phyloP scores from a whole-genome alignment of 1,140 invertebrate species.

The Listronotus oregonensis region DNA sequence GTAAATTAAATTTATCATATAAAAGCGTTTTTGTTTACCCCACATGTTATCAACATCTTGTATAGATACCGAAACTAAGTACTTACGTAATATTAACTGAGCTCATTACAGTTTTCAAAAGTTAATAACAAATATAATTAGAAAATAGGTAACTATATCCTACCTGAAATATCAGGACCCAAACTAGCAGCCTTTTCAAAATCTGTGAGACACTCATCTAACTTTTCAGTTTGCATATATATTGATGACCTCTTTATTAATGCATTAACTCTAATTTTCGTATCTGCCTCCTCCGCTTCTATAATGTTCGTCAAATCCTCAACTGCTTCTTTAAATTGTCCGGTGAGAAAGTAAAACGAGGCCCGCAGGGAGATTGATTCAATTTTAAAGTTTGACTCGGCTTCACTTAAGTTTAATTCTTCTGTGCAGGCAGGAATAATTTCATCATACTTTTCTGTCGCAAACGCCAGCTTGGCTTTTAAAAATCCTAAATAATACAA shows the following conservation, averaged over 20 bases:
- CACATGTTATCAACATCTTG: too few species aligned
- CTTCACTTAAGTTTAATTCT: slow-evolving; percentile 72
- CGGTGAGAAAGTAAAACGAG: slow-evolving; percentile 81
- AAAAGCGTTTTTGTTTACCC: too few species aligned
- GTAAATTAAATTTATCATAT: too few species aligned
- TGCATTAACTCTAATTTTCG: slow-evolving; percentile 78
- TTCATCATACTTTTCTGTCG: slow-evolving; percentile 74
- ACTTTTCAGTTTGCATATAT: slow-evolving; percentile 77
- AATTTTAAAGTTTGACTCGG: slow-evolving; percentile 59
- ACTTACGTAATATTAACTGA: too few species aligned
- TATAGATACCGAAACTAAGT: too few species aligned
- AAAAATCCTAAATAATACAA: slow-evolving; percentile 61
- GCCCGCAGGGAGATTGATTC: slow-evolving; percentile 79
- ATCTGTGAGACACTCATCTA: slow-evolving; percentile 74
- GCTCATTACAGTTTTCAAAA: too few species aligned
- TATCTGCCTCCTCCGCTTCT: slow-evolving; percentile 62
- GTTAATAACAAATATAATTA: too few species aligned
- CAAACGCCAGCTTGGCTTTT: slow-evolving; percentile 69
- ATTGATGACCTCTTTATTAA: slow-evolving; percentile 88
- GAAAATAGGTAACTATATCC: slow-evolving; percentile 17
- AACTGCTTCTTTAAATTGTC: slow-evolving; percentile 71
- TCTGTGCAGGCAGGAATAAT: slow-evolving; percentile 79
- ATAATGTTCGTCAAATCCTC: slow-evolving; percentile 72
- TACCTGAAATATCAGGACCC: slow-evolving; percentile 81
- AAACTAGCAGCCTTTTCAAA: slow-evolving; percentile 77